Conservation (phyloP, 1,140 invertebrate genomes). For the Diachasmimorpha longicaudata region DNA sequence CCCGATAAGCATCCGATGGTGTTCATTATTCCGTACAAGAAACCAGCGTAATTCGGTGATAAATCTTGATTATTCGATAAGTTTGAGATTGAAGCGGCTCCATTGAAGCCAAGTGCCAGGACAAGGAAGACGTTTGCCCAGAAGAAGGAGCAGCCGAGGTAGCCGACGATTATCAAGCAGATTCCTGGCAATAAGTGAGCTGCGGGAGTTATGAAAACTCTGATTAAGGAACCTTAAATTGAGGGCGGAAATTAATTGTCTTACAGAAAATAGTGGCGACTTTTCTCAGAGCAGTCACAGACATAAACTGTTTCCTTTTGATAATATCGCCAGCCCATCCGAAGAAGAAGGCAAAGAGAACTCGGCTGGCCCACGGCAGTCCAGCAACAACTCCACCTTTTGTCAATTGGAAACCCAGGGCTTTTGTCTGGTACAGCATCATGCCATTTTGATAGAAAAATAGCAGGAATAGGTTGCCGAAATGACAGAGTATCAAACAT, state of each 20-base stretch:
- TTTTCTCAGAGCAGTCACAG: slow-evolving; percentile 71
- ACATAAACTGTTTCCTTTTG: slow-evolving; percentile 62
- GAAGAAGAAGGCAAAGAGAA: slow-evolving; percentile 72
- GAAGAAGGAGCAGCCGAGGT: slow-evolving; percentile 68
- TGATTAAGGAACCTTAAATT: neutral
- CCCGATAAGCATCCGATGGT: slow-evolving; percentile 70
- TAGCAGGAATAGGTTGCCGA: slow-evolving; percentile 76
- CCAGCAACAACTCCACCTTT: slow-evolving; percentile 70
- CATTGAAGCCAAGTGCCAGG: slow-evolving; percentile 79
- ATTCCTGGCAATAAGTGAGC: slow-evolving; percentile 75
- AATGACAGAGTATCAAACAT: slow-evolving; percentile 69
- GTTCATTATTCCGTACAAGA: slow-evolving; percentile 76
- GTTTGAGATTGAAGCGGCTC: slow-evolving; percentile 80
- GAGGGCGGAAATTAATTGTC: slow-evolving; percentile 29
- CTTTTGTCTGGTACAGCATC: slow-evolving; percentile 66
- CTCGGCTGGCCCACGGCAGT: slow-evolving; percentile 69
- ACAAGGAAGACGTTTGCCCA: slow-evolving; percentile 71
- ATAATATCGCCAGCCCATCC: slow-evolving; percentile 70
- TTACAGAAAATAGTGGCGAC: slow-evolving; percentile 73
- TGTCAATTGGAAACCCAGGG: slow-evolving; percentile 81
- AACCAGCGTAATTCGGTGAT: slow-evolving; percentile 79
- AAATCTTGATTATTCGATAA: slow-evolving; percentile 84
- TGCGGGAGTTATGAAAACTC: slow-evolving; percentile 45
- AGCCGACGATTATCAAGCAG: slow-evolving; percentile 69
- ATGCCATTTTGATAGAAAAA: slow-evolving; percentile 86